phyloP scores from a whole-genome alignment of 2,888 invertebrate species.

The Pyrochroa serraticornis region DNA sequence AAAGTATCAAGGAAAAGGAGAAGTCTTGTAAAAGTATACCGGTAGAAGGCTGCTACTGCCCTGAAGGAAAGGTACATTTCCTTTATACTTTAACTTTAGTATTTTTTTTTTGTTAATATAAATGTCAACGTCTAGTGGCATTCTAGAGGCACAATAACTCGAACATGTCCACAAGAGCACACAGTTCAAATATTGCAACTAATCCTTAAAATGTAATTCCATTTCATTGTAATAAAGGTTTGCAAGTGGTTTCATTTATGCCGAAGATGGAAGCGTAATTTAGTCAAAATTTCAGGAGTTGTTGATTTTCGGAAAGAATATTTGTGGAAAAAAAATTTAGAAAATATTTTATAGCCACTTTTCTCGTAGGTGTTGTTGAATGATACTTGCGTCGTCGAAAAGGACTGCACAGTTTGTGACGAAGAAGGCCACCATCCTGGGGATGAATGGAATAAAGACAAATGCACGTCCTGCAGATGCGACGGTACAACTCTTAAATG shows the following conservation, averaged over 20 bases:
- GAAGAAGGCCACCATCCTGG: slow-evolving; percentile 72
- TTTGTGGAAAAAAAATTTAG: neutral
- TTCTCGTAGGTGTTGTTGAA: slow-evolving; percentile 66
- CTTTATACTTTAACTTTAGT: too few relatives aligned
- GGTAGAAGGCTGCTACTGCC: slow-evolving; percentile 86
- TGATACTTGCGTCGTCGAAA: slow-evolving; percentile 72
- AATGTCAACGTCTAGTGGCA: too few relatives aligned
- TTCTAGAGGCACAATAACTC: too few relatives aligned
- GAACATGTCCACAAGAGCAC: too few relatives aligned
- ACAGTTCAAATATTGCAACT: too few relatives aligned
- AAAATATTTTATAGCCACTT: neutral
- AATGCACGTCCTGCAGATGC: slow-evolving; percentile 78
- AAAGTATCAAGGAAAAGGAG: slow-evolving; percentile 60
- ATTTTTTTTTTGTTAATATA: slow-evolving; percentile 4
- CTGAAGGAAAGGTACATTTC: slow-evolving; percentile 73
- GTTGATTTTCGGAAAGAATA: too few relatives aligned
- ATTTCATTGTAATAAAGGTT: too few relatives aligned
- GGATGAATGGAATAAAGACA: slow-evolving; percentile 71
- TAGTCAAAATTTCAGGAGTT: too few relatives aligned
- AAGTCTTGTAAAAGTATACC: slow-evolving; percentile 40
- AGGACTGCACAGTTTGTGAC: slow-evolving; percentile 76
- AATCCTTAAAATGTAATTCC: too few relatives aligned
- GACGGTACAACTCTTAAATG: slow-evolving; percentile 67
- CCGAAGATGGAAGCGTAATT: too few relatives aligned
- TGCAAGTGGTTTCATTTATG: too few relatives aligned